Percentiles rank a stretch among this genome's conserved stretches.
These are phyloP conservation scores for Diabrotica balteata DNA, from an alignment of 2,888 invertebrate species.

Conservation along the genomic window DNA sequence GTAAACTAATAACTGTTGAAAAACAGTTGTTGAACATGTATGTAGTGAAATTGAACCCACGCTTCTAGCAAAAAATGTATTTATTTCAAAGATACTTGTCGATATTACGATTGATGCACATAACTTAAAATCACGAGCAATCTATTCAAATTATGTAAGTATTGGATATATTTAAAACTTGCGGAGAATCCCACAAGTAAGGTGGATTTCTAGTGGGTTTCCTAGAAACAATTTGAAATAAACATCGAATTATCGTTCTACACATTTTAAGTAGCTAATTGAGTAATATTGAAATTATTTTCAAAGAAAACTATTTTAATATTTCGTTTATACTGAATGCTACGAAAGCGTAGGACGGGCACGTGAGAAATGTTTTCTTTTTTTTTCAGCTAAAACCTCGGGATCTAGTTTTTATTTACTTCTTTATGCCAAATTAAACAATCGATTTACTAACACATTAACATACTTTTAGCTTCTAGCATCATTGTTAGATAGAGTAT, in stretches of 20 bases:
- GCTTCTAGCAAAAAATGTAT: background rate
- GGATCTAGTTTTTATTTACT: too few relatives aligned
- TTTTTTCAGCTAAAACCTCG: too few relatives aligned
- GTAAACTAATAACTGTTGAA: too few relatives aligned
- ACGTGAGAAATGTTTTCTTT: background rate
- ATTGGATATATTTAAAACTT: background rate
- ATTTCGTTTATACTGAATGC: constrained; percentile 3
- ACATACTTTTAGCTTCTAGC: too few relatives aligned
- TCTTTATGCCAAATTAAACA: too few relatives aligned
- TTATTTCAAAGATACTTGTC: background rate
- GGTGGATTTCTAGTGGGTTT: background rate
- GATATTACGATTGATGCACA: background rate
- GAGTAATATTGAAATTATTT: background rate
- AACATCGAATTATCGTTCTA: too few relatives aligned
- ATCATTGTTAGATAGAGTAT: too few relatives aligned
- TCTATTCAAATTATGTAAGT: background rate
- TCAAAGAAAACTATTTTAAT: background rate
- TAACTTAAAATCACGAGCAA: background rate
- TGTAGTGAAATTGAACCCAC: too few relatives aligned
- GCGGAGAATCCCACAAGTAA: constrained; percentile 1
- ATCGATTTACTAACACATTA: too few relatives aligned
- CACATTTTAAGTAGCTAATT: too few relatives aligned
- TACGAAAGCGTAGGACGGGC: constrained; percentile 1
- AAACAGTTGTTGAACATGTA: too few relatives aligned
- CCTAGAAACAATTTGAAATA: background rate